Evolutionary conservation across 1,140 invertebrate genomes (phyloP).

Genomic region (Telenomus remus): DNA sequence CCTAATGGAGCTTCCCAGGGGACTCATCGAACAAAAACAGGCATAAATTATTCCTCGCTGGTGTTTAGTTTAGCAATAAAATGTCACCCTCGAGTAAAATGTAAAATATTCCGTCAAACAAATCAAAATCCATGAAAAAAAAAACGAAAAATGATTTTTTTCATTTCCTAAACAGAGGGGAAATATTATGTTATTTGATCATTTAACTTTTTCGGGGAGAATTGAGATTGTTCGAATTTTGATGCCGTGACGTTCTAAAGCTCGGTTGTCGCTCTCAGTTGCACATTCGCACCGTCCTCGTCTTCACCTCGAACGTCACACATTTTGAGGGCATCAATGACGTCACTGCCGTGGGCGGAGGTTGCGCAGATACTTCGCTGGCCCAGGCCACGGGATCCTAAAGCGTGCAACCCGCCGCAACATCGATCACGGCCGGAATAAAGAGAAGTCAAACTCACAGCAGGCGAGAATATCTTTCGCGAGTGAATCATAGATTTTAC

Average conservation of each 20-base stretch:
- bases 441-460: slow-evolving; percentile 50
- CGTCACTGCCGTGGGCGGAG: slow-evolving; percentile 69
- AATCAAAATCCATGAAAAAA: too few relatives aligned
- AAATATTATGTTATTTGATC: too few relatives aligned
- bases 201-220: too few relatives aligned
- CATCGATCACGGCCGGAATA: slow-evolving; percentile 62
- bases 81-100: too few relatives aligned
- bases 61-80: not conserved
- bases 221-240: too few relatives aligned
- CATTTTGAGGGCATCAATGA: slow-evolving; percentile 72
- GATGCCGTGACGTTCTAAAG: slow-evolving; percentile 15
- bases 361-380: slow-evolving; percentile 64
- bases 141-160: too few relatives aligned
- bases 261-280: too few relatives aligned
- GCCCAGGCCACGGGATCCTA: slow-evolving; percentile 64
- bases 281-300: slow-evolving; percentile 1
- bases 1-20: slow-evolving; percentile 22
- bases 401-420: slow-evolving; percentile 63
- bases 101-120: too few relatives aligned
- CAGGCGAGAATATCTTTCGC: slow-evolving; percentile 14
- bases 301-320: slow-evolving; percentile 50
- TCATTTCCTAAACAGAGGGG: too few relatives aligned
- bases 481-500: not conserved
- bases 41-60: slow-evolving; percentile 7
- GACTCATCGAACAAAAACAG: slow-evolving; percentile 7